phyloP scores from a whole-genome alignment of 2,888 invertebrate genomes.

The Hoplodrina ambigua region DNA sequence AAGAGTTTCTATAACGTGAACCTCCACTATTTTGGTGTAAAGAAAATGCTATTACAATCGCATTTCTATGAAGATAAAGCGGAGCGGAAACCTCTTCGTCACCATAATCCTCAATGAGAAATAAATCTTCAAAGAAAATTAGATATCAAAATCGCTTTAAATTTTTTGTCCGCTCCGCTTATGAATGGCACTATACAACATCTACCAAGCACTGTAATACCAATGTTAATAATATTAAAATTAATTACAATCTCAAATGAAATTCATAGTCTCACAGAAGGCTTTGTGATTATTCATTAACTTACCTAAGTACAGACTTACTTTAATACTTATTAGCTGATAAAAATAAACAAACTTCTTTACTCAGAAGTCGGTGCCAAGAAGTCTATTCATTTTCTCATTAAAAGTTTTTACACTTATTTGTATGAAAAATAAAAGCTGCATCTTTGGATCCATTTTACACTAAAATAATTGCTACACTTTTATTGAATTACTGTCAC shows the following conservation, averaged over 20 bases:
- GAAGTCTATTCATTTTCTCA: slow-evolving; percentile 55
- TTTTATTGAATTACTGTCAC: slow-evolving; percentile 87
- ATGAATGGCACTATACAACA: slow-evolving; percentile 62
- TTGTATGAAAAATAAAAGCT: slow-evolving; percentile 87
- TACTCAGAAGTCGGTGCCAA: not conserved
- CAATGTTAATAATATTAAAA: slow-evolving; percentile 51
- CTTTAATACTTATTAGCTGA: slow-evolving; percentile 58
- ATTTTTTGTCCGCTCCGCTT: slow-evolving; percentile 10
- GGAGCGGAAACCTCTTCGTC: not conserved
- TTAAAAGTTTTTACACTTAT: slow-evolving; percentile 74
- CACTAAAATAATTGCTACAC: slow-evolving; percentile 72
- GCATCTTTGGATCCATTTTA: slow-evolving; percentile 84
- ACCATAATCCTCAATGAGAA: no score
- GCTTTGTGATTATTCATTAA: slow-evolving; percentile 68
- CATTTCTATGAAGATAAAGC: slow-evolving; percentile 35
- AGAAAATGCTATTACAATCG: slow-evolving; percentile 39
- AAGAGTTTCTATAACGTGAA: slow-evolving; percentile 50
- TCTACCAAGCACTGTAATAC: slow-evolving; percentile 62
- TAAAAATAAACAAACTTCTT: slow-evolving; percentile 57
- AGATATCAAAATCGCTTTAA: not conserved
- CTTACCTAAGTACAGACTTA: slow-evolving; percentile 77
- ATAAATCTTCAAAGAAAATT: no score
- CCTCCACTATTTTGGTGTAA: slow-evolving; percentile 40
- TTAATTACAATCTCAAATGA: slow-evolving; percentile 55
- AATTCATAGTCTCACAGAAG: slow-evolving; percentile 70